Evolutionary conservation across 2,113 vertebrate genomes (phyloP), one percentile per base, ranked within the genome.

Genomic region (Pelodiscus sinensis): DNA sequence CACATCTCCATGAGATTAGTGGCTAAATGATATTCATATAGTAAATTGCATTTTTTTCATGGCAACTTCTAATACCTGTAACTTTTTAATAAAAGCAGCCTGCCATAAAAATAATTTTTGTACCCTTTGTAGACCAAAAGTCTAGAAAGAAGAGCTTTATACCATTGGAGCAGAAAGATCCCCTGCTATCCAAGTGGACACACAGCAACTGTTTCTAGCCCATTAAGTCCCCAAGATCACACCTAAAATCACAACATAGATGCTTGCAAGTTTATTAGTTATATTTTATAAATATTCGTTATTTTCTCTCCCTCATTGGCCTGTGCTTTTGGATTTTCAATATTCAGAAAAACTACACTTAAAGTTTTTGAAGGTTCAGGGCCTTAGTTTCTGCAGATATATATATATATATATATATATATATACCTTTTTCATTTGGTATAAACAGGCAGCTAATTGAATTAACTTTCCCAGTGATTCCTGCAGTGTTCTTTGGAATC

Each of bases 231-330:
- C n/a, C 29, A 31, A n/a, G 65, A 71, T 71, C 65, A 71, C 65
- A 71, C 18, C n/a, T 71, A 71, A 18, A 71, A 15, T 19, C 18
- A 27, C 31, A 60, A 12, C 58, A 60, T 35, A 79, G 24, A 25
- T 52, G 38, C 1, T 62, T 86, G 6, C 57, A n/a, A 1, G 44
- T 73, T 25, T 0, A 1, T 5, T 16, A 57, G 6, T 24, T 79
- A 79, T 31, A 44, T 86, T 35, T 11, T 79, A n/a, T n/a, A n/a
- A n/a, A n/a, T n/a, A n/a, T n/a, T n/a, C n/a, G n/a, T n/a, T n/a
- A n/a, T 86, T 35, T 11, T 79, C 44, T 62, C 1, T 81, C 65
- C 18, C 62, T 68, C n/a, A 85, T 57, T 18, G 14, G 57, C 3
- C 2, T 54, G 2, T 9, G 2, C 65, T 65, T 51, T 56, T 87